phyloP scores from a whole-genome alignment of 92 coral and sea anemone species.

The Paragorgia papillata region DNA sequence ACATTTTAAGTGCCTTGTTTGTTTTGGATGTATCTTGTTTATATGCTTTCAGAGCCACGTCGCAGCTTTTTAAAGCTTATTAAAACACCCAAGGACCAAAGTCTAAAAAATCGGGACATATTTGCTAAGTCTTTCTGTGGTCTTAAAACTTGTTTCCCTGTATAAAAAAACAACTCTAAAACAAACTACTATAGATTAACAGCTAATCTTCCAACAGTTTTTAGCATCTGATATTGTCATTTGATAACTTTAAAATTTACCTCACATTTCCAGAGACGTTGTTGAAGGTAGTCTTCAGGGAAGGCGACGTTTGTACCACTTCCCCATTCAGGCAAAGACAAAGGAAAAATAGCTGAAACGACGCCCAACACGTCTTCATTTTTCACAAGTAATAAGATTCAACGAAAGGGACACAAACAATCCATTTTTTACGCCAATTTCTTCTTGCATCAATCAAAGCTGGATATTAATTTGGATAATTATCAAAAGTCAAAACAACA shows the following conservation, averaged over 20 bases:
- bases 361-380: slow-evolving; percentile 16
- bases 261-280: slow-evolving; percentile 10
- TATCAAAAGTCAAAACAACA: no score
- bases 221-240: background rate
- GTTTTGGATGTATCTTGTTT: no score
- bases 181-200: background rate
- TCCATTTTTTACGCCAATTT: background rate
- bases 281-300: background rate
- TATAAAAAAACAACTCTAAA: background rate
- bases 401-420: background rate
- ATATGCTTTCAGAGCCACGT: no score
- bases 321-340: background rate
- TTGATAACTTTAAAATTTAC: background rate
- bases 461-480: background rate
- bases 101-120: no score
- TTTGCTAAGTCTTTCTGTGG: no score
- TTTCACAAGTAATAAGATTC: background rate
- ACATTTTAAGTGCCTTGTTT: no score
- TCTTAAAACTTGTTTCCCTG: background rate
- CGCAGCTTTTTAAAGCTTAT: no score
- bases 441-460: background rate
- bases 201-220: background rate
- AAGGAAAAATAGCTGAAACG: background rate
- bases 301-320: no score
- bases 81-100: no score